phyloP scores from a whole-genome alignment of 2,888 invertebrate species.

The Odiellus spinosus region DNA sequence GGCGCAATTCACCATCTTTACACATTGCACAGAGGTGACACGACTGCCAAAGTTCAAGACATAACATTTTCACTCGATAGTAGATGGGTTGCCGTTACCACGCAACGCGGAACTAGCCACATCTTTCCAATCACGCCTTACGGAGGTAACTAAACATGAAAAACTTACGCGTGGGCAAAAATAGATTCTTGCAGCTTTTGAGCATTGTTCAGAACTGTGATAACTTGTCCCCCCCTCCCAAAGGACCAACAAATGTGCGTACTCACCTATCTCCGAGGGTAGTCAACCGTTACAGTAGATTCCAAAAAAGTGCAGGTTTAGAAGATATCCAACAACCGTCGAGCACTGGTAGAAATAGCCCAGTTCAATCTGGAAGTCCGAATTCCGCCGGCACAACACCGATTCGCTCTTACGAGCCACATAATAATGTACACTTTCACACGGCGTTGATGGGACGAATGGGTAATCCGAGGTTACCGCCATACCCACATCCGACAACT shows the following conservation, averaged over 20 bases:
- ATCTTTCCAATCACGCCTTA: constrained; percentile 94
- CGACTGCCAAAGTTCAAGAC: constrained; percentile 83
- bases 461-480: constrained; percentile 71
- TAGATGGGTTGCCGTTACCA: constrained; percentile 91
- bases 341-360: constrained; percentile 47
- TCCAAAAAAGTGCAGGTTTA: constrained; percentile 89
- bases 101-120: constrained; percentile 90
- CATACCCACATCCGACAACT: constrained; percentile 70
- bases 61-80: constrained; percentile 78
- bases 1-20: constrained; percentile 90
- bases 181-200: background rate
- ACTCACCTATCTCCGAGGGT: constrained; percentile 89
- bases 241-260: constrained; percentile 62
- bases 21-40: constrained; percentile 83
- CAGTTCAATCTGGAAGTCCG: constrained; percentile 35
- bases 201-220: background rate
- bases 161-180: background rate
- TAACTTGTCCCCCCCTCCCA: background rate
- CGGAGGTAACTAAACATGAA: constrained; percentile 41
- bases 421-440: constrained; percentile 46
- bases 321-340: constrained; percentile 38
- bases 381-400: constrained; percentile 21
- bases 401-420: constrained; percentile 16
- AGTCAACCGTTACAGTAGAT: constrained; percentile 82
- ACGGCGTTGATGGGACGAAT: constrained; percentile 20